Evolutionary conservation across 2,888 invertebrate genomes (phyloP), one percentile per base, ranked within the genome.

Genomic region (Nezara viridula): DNA sequence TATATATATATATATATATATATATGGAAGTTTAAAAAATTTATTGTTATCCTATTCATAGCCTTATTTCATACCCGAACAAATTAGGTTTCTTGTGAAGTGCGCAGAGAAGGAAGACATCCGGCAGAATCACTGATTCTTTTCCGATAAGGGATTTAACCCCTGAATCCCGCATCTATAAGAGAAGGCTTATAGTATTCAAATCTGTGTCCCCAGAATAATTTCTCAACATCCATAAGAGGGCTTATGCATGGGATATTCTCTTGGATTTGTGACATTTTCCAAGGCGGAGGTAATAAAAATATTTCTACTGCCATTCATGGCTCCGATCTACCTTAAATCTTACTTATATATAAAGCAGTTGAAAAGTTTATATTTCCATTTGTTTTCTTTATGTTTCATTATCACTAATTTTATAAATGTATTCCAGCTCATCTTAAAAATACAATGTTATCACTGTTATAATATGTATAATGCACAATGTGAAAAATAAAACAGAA

Each of bases 151-250:
- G 77, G 50, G 73, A 88, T 81, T 88, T 77, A 77, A 88, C 52
- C 81, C 77, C 85, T 85, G 85, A 88, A 88, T 85, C 55, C 85
- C 32, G 60, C 50, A 60, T 88, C 44, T 81, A 55, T 52, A 88
- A 88, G 85, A 88, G 85, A 88, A 88, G 88, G 73, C 55, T 85
- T 85, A 85, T 47, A 85, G 88, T 88, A 85, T 85, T 85, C 85
- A 85, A 88, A 85, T 88, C 50, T 81, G 19, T 55, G 85, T 85
- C 85, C 55, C 60, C 66, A 24, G 60, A 47, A 73, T 88, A 37
- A 60, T 66, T 47, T 88, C 73, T 73, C 88, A 32, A 73, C 55
- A 86, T 86, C 86, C 86, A 47, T 81, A 81, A 81, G 81, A 81
- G 81, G 81, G 81, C 81, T 47, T n/a, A 81, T n/a, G 81, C 44